A percentile compares a stretch with the other conserved stretches of the same genome.
These are phyloP conservation scores for Aspidapion aeneum DNA, from an alignment of 2,888 invertebrate species.

Conservation along the genomic window DNA sequence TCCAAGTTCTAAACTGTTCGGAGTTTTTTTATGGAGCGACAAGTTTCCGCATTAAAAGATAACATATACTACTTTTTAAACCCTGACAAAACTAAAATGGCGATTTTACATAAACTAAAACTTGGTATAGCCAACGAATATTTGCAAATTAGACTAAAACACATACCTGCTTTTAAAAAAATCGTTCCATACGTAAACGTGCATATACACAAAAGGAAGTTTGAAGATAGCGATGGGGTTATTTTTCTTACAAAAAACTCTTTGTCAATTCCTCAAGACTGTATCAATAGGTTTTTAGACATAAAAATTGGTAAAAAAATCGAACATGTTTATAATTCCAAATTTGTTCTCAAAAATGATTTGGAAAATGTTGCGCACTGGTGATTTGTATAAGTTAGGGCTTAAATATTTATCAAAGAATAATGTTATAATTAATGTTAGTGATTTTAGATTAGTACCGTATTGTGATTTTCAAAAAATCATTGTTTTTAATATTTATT, in stretches of 20 bases:
- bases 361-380: conserved; percentile 20
- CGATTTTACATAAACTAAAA: conserved; percentile 33
- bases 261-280: conserved; percentile 8
- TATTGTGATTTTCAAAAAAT: conserved; percentile 34
- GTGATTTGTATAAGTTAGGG: conserved; percentile 25
- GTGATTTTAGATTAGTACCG: conserved; percentile 28
- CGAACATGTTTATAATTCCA: conserved; percentile 56
- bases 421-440: conserved; percentile 30
- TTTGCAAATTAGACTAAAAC: conserved; percentile 52
- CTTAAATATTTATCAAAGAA: conserved; percentile 20
- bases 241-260: conserved; percentile 9
- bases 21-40: conserved; percentile 62
- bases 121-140: too few species aligned
- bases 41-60: conserved; percentile 61
- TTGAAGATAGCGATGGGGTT: conserved; percentile 14
- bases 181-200: conserved; percentile 50
- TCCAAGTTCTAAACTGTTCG: conserved; percentile 62
- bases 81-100: conserved; percentile 28
- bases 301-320: conserved; percentile 54
- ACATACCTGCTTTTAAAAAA: conserved; percentile 50
- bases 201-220: conserved; percentile 11
- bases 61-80: conserved; percentile 61
- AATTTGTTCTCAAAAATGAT: conserved; percentile 47
- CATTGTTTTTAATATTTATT: conserved; percentile 35
- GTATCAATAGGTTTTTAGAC: conserved; percentile 20